These are phyloP conservation scores for Brachyptera putata DNA, from an alignment of 2,888 invertebrate genomes.

Conservation along the genomic window DNA sequence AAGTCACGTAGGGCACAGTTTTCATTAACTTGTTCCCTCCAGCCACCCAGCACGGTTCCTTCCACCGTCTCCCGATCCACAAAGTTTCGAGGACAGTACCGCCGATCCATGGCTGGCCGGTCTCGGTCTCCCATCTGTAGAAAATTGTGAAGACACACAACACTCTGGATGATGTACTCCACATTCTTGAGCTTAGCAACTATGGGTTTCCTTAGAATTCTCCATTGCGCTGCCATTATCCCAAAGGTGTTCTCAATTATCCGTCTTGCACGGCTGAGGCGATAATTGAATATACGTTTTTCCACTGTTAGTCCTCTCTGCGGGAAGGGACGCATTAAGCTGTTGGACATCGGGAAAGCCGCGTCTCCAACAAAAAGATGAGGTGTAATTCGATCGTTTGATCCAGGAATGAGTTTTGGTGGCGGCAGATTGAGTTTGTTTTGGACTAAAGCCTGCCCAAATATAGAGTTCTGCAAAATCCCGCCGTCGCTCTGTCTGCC, in stretches of 20 bases:
- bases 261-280: not conserved
- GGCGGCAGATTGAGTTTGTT: not conserved
- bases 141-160: not conserved
- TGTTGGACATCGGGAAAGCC: constrained; percentile 12
- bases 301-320: constrained; percentile 5
- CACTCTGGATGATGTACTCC: not conserved
- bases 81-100: not conserved
- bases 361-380: constrained; percentile 1
- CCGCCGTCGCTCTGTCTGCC: constrained; percentile 24
- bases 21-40: not conserved
- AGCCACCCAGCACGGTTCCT: not conserved
- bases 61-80: not conserved
- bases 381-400: not conserved
- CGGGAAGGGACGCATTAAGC: constrained; percentile 22
- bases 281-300: constrained; percentile 10
- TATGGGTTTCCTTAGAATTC: not conserved
- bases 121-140: not conserved
- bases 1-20: not conserved
- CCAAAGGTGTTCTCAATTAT: not conserved
- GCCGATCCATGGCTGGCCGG: not conserved
- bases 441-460: constrained; percentile 3
- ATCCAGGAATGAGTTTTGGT: constrained; percentile 4
- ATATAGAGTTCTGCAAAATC: constrained; percentile 19
- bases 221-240: not conserved
- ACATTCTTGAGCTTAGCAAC: not conserved